Evolutionary conservation across 23 tunicate species (phyloP), one percentile per base, ranked within the genome.

Genomic region (Styela plicata): DNA sequence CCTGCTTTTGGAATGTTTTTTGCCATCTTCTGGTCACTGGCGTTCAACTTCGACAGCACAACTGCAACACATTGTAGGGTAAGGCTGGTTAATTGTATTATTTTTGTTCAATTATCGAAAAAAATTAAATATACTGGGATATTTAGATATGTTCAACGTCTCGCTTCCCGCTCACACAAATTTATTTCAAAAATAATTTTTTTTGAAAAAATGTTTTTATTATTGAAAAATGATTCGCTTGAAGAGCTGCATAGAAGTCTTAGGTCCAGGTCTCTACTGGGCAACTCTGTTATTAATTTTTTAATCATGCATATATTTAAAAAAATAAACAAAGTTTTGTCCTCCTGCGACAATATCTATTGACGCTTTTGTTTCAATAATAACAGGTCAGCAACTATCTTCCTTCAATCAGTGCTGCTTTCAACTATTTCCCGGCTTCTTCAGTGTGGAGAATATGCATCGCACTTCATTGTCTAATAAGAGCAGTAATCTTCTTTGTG

Each of bases 381-480:
- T 80, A 73, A 2, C 36, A 91, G 97, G 97, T 86, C 52, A 17
- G 73, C 17, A 91, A 91, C 32, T 91, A 79, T 64, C 86, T 91
- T 3, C 97, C 97, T 33, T 87, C 97, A 69, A 90, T 91, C 23
- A 87, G 91, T 66, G 97, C 97, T 3, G 97, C 97, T 0, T 86
- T 91, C 22, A 83, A 69, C 10, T 66, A 74, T 18, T 73, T 91
- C 20, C 97, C 97, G 23, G 81, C 84, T 33, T 83, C 97, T 31
- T 91, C 83, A 73, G 83, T 91, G 23, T 91, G 97, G 97, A 91
- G 97, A 67, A 35, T 66, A 30, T 86, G 87, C 63, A 91, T 91
- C n/a, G 79, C 92, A 32, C 24, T 91, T 2, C 89, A 87, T 64
- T 33, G 78, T 31, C 22, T 73, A 23, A 85, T 88, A 2, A 66